These are phyloP conservation scores for Acromyrmex echinatior DNA, from an alignment of 1,140 invertebrate species.

Conservation along the genomic window DNA sequence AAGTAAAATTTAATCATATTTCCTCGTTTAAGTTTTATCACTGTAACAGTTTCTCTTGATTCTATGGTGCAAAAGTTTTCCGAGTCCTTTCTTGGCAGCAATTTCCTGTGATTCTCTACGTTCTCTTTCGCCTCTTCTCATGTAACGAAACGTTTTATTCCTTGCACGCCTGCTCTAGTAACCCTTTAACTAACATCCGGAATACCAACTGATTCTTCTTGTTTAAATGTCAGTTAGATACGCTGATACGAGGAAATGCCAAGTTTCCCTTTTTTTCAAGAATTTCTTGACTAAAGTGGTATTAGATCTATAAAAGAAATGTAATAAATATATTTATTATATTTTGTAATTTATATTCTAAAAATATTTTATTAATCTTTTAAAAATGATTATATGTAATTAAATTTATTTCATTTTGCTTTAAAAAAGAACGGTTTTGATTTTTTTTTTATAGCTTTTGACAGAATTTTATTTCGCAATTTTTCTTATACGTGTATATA, in stretches of 20 bases:
- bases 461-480: constrained; percentile 3
- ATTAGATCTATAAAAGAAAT: neutral
- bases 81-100: constrained; percentile 40
- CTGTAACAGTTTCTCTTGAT: constrained; percentile 25
- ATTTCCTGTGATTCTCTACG: constrained; percentile 42
- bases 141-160: constrained; percentile 57
- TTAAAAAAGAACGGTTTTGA: constrained; percentile 11
- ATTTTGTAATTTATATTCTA: neutral
- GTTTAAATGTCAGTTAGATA: constrained; percentile 31
- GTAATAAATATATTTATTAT: neutral
- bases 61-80: constrained; percentile 1
- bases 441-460: neutral
- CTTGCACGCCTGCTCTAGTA: constrained; percentile 32
- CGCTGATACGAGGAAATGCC: neutral
- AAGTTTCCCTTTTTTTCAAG: constrained; percentile 3
- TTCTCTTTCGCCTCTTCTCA: constrained; percentile 28
- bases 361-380: neutral
- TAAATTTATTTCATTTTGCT: neutral
- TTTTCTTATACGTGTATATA: neutral
- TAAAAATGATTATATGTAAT: neutral
- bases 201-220: constrained; percentile 32
- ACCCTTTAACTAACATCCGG: constrained; percentile 50
- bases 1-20: neutral
- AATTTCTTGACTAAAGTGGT: neutral
- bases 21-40: neutral